Conservation (phyloP, 2,888 invertebrate species). For the Diarsia brunnea region DNA sequence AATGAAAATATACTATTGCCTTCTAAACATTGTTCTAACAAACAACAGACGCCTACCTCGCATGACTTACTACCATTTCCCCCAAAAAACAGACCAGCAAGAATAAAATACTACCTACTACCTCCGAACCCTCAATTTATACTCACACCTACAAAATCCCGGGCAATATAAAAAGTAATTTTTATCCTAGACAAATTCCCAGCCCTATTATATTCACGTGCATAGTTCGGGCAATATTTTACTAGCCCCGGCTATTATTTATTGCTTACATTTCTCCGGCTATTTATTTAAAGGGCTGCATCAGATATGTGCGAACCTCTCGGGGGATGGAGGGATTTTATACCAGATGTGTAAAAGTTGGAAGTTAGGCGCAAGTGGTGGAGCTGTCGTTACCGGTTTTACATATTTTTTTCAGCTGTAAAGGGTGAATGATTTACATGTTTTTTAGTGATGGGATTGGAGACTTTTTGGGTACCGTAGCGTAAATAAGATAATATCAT, state of each 20-base stretch:
- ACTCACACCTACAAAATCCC: constrained; percentile 46
- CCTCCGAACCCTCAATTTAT: constrained; percentile 37
- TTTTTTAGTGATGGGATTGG: not conserved
- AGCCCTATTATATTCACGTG: constrained; percentile 61
- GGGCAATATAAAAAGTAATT: constrained; percentile 60
- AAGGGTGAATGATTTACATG: constrained; percentile 13
- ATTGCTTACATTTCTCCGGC: constrained; percentile 40
- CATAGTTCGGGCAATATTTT: constrained; percentile 60
- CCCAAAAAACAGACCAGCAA: constrained; percentile 31
- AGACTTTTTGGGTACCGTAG: not conserved
- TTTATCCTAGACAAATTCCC: constrained; percentile 63
- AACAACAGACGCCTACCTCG: constrained; percentile 15
- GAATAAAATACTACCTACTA: constrained; percentile 32
- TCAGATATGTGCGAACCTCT: constrained; percentile 43
- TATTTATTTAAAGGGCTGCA: constrained; percentile 57
- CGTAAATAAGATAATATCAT: not conserved
- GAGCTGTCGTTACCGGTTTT: constrained; percentile 37
- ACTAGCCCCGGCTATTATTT: constrained; percentile 47
- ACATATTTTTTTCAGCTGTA: constrained; percentile 7
- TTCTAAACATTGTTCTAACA: constrained; percentile 10
- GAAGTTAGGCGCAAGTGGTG: constrained; percentile 6
- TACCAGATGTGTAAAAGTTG: constrained; percentile 48
- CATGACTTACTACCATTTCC: constrained; percentile 6
- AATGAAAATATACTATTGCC: not conserved
- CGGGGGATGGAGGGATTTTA: constrained; percentile 22